Conservation (phyloP, 2,888 invertebrate genomes). For the Phanerotoma sp. region DNA sequence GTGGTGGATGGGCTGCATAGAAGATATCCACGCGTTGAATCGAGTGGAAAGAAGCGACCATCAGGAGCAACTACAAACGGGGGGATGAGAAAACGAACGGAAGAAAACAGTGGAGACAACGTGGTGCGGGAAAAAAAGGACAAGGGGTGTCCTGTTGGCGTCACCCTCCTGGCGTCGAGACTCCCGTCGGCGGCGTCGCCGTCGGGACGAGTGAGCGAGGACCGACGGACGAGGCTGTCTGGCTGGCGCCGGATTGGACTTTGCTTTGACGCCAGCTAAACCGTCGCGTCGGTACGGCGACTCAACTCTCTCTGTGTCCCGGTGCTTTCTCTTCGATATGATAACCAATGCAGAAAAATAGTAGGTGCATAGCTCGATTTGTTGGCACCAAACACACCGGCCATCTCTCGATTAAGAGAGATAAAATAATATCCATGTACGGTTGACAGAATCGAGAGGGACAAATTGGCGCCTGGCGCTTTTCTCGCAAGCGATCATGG, state of each 20-base stretch:
- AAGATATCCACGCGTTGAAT: neutral
- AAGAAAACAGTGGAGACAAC: slow-evolving; percentile 16
- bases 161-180: slow-evolving; percentile 27
- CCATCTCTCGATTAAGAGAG: slow-evolving; percentile 7
- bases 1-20: neutral
- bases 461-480: slow-evolving; percentile 22
- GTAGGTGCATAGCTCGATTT: neutral
- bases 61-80: neutral
- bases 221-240: slow-evolving; percentile 22
- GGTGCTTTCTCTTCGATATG: slow-evolving; percentile 4
- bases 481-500: slow-evolving; percentile 15
- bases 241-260: slow-evolving; percentile 25
- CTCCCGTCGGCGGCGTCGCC: slow-evolving; percentile 19
- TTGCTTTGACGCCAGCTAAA: slow-evolving; percentile 28
- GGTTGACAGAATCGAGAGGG: slow-evolving; percentile 18
- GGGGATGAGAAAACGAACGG: slow-evolving; percentile 11
- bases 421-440: slow-evolving; percentile 16
- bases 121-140: slow-evolving; percentile 14
- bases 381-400: slow-evolving; percentile 7
- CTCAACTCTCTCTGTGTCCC: slow-evolving; percentile 13
- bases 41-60: slow-evolving; percentile 6
- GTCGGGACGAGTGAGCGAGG: slow-evolving; percentile 20
- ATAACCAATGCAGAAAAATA: slow-evolving; percentile 4
- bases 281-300: slow-evolving; percentile 26
- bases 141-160: slow-evolving; percentile 24